Evolutionary conservation across 1,140 invertebrate genomes (phyloP), one percentile per base, ranked within the genome.

Genomic region (Trialeurodes vaporariorum): DNA sequence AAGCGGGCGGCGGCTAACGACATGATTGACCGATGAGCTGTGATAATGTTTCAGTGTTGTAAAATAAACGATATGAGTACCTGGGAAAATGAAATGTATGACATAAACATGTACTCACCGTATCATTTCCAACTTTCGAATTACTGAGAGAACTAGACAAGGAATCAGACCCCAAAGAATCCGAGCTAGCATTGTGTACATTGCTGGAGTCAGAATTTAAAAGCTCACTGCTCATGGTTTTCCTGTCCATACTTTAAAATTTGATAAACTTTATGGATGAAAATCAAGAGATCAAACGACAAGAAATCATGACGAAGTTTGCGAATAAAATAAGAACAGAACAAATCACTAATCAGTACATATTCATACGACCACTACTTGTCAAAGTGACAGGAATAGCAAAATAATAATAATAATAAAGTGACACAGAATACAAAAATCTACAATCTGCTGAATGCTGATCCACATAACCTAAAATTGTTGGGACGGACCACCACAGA

Each of bases 71-170:
- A 26, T 62, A 13, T 61, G 25, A 64, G n/a, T 25, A 9, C 27
- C 59, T 9, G 25, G 25, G n/a, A 63, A 11, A 40, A 2, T 67
- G 21, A 0, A 25, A 26, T 49, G 26, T 26, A 17, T 25, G 25
- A 2, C 23, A 2, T 1, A 64, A 49, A 22, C 25, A 21, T 13
- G 17, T 17, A 59, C 82, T 84, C 83, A 88, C 87, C 76, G 85
- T 86, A 81, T 91, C 88, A 75, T 85, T 85, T 75, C 82, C 87
- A 77, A 85, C 83, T 82, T 91, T 91, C 26, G 89, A 90, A n/a
- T n/a, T n/a, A 79, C 90, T 90, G 68, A 91, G 81, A 64, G 89
- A 91, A 78, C 87, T 89, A 70, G 89, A 91, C 81, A 92, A 91
- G 49, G 87, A 89, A 73, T 91, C 88, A 0, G 89, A 89, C 76